Conservation (phyloP, 2,888 invertebrate genomes). For the Metellina segmentata region DNA sequence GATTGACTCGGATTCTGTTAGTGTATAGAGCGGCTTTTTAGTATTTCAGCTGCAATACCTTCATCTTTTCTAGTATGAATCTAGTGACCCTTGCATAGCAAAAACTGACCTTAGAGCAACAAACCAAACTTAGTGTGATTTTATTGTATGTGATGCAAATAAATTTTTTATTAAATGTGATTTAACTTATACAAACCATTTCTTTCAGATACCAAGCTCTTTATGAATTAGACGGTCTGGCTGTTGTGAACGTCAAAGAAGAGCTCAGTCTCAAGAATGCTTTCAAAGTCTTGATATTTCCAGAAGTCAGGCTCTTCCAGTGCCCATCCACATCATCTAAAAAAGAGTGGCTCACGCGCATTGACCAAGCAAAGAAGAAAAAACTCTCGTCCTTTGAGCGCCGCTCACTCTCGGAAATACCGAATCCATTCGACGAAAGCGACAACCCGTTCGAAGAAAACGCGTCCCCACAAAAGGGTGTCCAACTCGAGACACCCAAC, state of each 20-base stretch:
- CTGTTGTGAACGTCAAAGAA: slow-evolving; percentile 91
- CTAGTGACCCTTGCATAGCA: too few relatives aligned
- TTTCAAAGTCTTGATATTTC: slow-evolving; percentile 96
- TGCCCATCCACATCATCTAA: slow-evolving; percentile 89
- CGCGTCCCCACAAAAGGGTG: slow-evolving; percentile 80
- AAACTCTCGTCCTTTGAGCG: slow-evolving; percentile 81
- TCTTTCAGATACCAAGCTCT: slow-evolving; percentile 86
- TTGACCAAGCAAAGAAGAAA: slow-evolving; percentile 93
- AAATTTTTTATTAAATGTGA: neutral
- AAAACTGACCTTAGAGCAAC: too few relatives aligned
- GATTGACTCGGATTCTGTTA: too few relatives aligned
- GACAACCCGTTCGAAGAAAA: slow-evolving; percentile 79
- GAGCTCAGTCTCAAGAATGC: slow-evolving; percentile 89
- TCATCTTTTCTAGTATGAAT: too few relatives aligned
- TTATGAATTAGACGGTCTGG: slow-evolving; percentile 93
- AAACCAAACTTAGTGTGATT: neutral
- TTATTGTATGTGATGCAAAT: slow-evolving; percentile 79
- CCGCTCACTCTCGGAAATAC: slow-evolving; percentile 15
- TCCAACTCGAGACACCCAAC: slow-evolving; percentile 85
- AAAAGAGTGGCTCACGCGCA: slow-evolving; percentile 96
- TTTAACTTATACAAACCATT: neutral
- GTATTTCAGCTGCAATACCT: too few relatives aligned
- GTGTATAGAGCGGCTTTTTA: too few relatives aligned
- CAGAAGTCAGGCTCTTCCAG: slow-evolving; percentile 94
- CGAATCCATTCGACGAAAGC: slow-evolving; percentile 71